Conservation (phyloP, 2,888 invertebrate species). For the Callyntrura guangdongensis region DNA sequence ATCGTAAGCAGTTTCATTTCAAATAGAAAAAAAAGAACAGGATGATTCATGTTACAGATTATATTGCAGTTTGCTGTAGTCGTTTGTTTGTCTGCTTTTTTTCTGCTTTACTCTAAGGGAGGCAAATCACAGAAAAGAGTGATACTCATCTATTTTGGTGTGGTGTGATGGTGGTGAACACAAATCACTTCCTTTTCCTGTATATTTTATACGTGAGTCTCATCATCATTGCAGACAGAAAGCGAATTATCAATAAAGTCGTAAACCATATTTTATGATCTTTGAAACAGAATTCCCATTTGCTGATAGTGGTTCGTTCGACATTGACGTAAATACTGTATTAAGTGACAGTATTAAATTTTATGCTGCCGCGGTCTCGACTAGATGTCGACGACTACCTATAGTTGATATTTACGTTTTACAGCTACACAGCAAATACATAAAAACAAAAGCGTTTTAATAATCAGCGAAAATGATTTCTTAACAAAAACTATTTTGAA, state of each 20-base stretch:
- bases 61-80: background rate
- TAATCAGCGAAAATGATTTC: too few species aligned
- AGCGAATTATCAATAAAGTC: background rate
- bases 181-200: slow-evolving; percentile 49
- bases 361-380: background rate
- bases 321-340: too few species aligned
- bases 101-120: background rate
- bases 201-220: slow-evolving; percentile 8
- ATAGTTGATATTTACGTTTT: too few species aligned
- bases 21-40: slow-evolving; percentile 31
- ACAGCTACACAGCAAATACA: too few species aligned
- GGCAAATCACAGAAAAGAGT: background rate
- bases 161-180: background rate
- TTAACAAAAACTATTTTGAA: too few species aligned
- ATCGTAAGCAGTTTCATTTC: slow-evolving; percentile 65
- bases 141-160: background rate
- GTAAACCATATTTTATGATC: slow-evolving; percentile 1
- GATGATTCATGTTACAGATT: slow-evolving; percentile 44
- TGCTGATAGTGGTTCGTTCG: background rate
- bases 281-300: background rate
- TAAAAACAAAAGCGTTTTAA: too few species aligned
- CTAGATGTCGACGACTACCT: too few species aligned
- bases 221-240: background rate
- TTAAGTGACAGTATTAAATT: background rate
- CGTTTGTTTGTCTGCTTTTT: slow-evolving; percentile 26